Evolutionary conservation across 2,888 invertebrate genomes (phyloP).

Genomic region (Pelosia muscerda): DNA sequence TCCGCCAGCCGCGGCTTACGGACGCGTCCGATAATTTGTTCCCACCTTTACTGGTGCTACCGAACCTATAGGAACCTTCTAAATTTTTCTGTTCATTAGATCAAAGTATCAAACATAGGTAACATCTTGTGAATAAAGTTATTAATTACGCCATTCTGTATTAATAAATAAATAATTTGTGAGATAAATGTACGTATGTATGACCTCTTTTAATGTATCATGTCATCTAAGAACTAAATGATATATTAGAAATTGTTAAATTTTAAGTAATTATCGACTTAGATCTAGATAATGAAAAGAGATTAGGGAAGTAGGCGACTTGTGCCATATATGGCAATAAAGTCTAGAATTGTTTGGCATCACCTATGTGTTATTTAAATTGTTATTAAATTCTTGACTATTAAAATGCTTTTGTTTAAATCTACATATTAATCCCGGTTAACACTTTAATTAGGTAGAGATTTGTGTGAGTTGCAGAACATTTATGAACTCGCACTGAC

Average conservation of each 20-base stretch:
- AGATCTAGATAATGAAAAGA: constrained; percentile 1
- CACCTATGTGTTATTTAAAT: constrained; percentile 37
- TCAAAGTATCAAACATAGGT: not conserved
- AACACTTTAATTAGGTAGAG: too few relatives aligned
- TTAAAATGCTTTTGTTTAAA: not conserved
- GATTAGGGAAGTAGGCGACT: not conserved
- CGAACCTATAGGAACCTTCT: too few relatives aligned
- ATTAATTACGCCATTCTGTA: not conserved
- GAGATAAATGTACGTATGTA: not conserved
- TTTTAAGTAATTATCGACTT: not conserved
- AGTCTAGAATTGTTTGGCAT: not conserved
- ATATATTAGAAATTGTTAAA: not conserved
- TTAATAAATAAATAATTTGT: not conserved
- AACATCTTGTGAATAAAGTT: not conserved
- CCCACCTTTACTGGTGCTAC: not conserved
- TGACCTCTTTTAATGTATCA: not conserved
- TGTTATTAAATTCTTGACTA: constrained; percentile 37
- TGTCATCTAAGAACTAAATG: not conserved
- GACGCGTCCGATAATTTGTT: too few relatives aligned
- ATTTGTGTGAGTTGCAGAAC: too few relatives aligned
- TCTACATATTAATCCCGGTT: too few relatives aligned
- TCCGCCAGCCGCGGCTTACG: too few relatives aligned
- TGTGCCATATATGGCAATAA: not conserved
- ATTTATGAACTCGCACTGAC: too few relatives aligned
- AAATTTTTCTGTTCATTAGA: not conserved